Conservation (phyloP, 2,113 vertebrate genomes). For the Elaphurus davidianus region DNA sequence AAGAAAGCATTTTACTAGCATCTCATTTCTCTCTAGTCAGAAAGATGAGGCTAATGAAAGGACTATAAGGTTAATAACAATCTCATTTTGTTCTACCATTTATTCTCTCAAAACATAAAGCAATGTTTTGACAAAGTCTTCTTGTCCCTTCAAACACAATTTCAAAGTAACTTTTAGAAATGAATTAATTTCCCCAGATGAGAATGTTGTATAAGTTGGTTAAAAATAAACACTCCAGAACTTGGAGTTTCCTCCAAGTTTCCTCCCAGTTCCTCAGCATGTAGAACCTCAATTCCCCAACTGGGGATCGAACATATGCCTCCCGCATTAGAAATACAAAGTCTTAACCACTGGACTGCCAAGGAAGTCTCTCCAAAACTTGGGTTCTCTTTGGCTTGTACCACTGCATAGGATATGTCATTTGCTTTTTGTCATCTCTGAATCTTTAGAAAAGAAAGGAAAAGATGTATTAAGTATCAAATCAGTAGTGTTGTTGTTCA, state of each 20-base stretch:
- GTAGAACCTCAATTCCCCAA: neutral
- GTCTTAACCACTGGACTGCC: neutral
- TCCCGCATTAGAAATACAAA: neutral
- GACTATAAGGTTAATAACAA: constrained; percentile 75
- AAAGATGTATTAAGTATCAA: neutral
- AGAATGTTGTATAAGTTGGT: neutral
- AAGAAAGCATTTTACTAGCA: constrained; percentile 76
- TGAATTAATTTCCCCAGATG: neutral
- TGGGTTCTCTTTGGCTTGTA: neutral
- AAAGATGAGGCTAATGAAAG: constrained; percentile 70
- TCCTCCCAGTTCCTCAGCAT: neutral
- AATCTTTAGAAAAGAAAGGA: neutral
- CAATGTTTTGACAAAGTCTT: constrained; percentile 36
- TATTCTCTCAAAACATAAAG: constrained; percentile 37
- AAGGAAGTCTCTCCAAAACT: neutral
- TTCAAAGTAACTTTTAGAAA: constrained; percentile 17
- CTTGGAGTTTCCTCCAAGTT: neutral
- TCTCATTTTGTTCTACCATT: constrained; percentile 56
- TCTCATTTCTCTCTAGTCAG: constrained; percentile 56
- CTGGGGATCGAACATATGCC: neutral
- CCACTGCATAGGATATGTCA: too few relatives aligned
- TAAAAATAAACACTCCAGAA: neutral
- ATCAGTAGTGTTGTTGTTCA: neutral
- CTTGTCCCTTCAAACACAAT: constrained; percentile 10
- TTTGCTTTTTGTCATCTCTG: neutral